Base-by-base conservation (phyloP, 2,888 invertebrate genomes). In the Pristionchus maxplancki region DNA sequence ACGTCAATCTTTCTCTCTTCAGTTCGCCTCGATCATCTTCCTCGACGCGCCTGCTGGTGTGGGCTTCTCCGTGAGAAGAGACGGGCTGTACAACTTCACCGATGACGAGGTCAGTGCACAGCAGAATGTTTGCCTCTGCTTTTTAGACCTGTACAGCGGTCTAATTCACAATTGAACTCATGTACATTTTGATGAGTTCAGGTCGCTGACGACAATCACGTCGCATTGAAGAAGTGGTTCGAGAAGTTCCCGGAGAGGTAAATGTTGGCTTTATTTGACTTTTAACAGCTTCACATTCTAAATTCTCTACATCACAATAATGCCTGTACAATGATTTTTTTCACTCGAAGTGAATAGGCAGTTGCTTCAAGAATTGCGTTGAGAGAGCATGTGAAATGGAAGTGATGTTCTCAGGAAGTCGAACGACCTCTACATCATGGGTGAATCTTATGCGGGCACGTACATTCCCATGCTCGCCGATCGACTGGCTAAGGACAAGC, bases 1-100 rank as follows among this genome's bases (percentile, higher is more conserved):
- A n/a, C n/a, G n/a, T n/a, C n/a, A n/a, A n/a, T n/a, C n/a, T n/a
- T n/a, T n/a, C n/a, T n/a, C 44, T 44, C 44, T 11, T 34, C 85
- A 95, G 95, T 91, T 95, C 40, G 95, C 95, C 44, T 95, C 95
- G 90, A 95, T 96, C 89, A 90, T 96, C 88, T 96, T 95, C 90
- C 90, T 96, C 90, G 96, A 96, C 91, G 95, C 96, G 0, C 96
- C 96, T 28, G 96, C 95, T 31, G 96, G 96, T 40, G 96, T 96
- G 53, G 96, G 96, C 0, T 96, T 95, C 91, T 96, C 96, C 0
- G 95, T 95, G 90, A 92, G 95, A 20, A 92, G 90, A 31, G 95
- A 91, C 28, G 91, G 92, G 31, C 74, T 88, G 1, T 89, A 37
- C 40, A 82, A 81, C 20, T 93, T 90, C 83, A 93, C 90, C 28